Percentiles rank a stretch among this genome's conserved stretches.
Evolutionary conservation across 2,113 vertebrate species (phyloP).

Genomic region (Eurypyga helias): DNA sequence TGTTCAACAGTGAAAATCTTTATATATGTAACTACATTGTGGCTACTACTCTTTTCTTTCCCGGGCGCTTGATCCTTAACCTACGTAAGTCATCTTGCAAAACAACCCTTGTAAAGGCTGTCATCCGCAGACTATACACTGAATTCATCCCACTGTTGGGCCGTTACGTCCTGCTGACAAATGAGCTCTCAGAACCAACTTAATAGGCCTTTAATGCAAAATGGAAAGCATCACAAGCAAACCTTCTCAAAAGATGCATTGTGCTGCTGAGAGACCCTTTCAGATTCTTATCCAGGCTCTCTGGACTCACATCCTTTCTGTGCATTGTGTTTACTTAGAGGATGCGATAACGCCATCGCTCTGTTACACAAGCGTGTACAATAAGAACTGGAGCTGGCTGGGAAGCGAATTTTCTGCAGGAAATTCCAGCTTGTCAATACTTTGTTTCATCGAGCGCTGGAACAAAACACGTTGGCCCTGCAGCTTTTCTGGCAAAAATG

Average conservation of each 20-base stretch:
- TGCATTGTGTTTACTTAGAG: conserved; percentile 28
- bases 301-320: conserved; percentile 22
- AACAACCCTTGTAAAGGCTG: not conserved
- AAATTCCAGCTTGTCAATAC: conserved; percentile 65
- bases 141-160: not conserved
- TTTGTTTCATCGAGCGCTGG: conserved; percentile 24
- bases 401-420: conserved; percentile 2
- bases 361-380: not conserved
- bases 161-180: not conserved
- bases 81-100: not conserved
- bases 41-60: not conserved
- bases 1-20: not conserved
- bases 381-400: conserved; percentile 29
- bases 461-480: conserved; percentile 15
- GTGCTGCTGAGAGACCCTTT: not conserved
- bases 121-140: not conserved
- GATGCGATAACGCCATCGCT: not conserved
- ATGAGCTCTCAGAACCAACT: not conserved
- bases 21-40: not conserved
- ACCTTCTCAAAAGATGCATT: not conserved
- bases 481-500: conserved; percentile 45
- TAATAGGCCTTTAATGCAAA: not conserved
- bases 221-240: not conserved
- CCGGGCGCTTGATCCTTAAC: not conserved
- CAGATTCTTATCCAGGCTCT: not conserved